These are phyloP conservation scores for Nycticorax nycticorax DNA, from an alignment of 2,113 vertebrate genomes.

Conservation along the genomic window DNA sequence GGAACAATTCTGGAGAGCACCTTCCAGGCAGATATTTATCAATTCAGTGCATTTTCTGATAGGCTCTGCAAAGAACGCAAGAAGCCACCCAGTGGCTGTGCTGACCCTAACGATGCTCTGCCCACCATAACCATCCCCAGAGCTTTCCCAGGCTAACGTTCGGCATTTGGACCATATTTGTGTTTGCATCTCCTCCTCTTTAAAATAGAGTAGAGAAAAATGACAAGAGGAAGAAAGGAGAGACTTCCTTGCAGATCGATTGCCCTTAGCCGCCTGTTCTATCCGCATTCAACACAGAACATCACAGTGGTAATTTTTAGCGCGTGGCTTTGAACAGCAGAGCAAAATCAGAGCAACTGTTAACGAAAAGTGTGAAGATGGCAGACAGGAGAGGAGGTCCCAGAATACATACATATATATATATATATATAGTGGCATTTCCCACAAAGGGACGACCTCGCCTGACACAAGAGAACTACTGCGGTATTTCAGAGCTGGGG, in stretches of 20 bases:
- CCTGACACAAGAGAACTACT: neutral
- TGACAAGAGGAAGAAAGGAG: neutral
- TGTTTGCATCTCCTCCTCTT: conserved; percentile 49
- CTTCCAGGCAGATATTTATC: neutral
- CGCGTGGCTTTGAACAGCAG: neutral
- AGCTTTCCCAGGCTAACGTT: neutral
- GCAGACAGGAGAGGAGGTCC: conserved; percentile 20
- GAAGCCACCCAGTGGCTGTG: conserved; percentile 24
- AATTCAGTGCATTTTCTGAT: neutral
- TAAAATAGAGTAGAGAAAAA: neutral
- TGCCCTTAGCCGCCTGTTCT: conserved; percentile 14
- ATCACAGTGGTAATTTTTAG: neutral
- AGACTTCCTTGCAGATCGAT: neutral
- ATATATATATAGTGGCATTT: neutral
- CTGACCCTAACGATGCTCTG: conserved; percentile 15
- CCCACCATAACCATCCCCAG: neutral
- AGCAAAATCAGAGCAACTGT: conserved; percentile 43
- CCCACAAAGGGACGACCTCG: neutral
- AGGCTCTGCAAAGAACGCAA: neutral
- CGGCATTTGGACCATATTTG: neutral
- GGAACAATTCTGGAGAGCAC: neutral
- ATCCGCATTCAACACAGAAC: neutral
- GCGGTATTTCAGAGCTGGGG: accelerated
- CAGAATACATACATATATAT: neutral
- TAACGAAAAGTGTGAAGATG: neutral